Evolutionary conservation across 2,888 invertebrate genomes (phyloP).

Genomic region (Terebella lapidaria): DNA sequence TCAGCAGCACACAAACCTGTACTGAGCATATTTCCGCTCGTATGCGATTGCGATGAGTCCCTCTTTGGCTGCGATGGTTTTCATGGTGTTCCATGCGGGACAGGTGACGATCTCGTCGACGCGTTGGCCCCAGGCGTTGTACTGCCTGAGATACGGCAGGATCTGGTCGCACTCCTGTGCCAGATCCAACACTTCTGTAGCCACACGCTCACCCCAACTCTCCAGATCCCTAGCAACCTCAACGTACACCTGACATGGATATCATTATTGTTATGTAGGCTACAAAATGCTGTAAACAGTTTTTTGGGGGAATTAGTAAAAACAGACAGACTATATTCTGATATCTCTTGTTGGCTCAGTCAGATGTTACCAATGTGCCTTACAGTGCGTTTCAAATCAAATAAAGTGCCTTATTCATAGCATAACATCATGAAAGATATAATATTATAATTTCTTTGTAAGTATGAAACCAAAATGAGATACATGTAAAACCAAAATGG

Average conservation of each 20-base stretch:
- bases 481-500: no score
- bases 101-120: constrained; percentile 57
- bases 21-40: constrained; percentile 50
- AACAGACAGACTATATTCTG: no score
- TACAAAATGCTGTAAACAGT: no score
- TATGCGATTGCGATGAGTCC: constrained; percentile 58
- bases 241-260: constrained; percentile 17
- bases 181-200: constrained; percentile 54
- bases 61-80: constrained; percentile 58
- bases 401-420: no score
- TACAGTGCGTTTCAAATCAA: no score
- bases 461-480: no score
- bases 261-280: not conserved
- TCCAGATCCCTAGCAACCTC: constrained; percentile 48
- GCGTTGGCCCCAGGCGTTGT: constrained; percentile 58
- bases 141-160: constrained; percentile 55
- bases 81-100: constrained; percentile 57
- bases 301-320: no score
- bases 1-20: constrained; percentile 41
- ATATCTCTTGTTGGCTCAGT: no score
- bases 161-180: constrained; percentile 55
- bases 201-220: constrained; percentile 56
- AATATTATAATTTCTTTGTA: no score
- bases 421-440: no score
- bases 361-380: no score